Base-by-base conservation (phyloP, 2,888 invertebrate species). In the Hypsopygia costalis region DNA sequence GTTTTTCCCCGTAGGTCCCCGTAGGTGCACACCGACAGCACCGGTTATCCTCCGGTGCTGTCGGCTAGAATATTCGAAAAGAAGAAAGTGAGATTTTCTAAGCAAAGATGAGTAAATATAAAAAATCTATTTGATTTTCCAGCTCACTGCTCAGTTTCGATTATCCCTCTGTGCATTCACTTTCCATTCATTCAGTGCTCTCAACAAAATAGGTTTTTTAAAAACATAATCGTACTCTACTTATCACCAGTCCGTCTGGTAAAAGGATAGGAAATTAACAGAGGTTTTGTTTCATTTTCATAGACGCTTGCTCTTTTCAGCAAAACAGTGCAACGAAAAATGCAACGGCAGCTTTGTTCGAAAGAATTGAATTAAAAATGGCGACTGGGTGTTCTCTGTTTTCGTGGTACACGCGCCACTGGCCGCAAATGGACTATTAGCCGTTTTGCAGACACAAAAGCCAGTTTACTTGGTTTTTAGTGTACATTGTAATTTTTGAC, bases 341-440 rank as follows among this genome's bases (percentile, higher is more conserved):
- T 74, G 78, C 78, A 72, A 67, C 72, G 68, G 66, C 69, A 73
- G 78, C 79, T 79, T 81, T 77, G 80, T 80, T 69, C 72, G 57
- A 60, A 76, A 76, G 79, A 85, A 85, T 82, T 83, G 81, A 83
- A 82, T 83, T 83, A 85, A 81, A 78, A 82, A 85, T 78, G 77
- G 81, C 71, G 72, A 67, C 70, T 60, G 68, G 16, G 52, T 49
- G 60, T 62, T 68, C 77, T 71, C 65, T 73, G 69, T 82, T 83
- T 86, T 81, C 72, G 70, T 69, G 63, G 64, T 51, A 64, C 66
- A 69, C 74, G 80, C 77, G 69, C 76, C 68, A 74, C 70, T 79
- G 74, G 72, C 77, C 81, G 68, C 81, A 81, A 86, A 83, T 83
- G 80, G 82, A 82, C 82, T 81, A 85, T 85, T 82, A 85, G 80